Percentiles rank a stretch among this genome's conserved stretches.
These are phyloP conservation scores for Drosophila mulleri DNA, from an alignment of 2,888 invertebrate genomes.

Conservation along the genomic window DNA sequence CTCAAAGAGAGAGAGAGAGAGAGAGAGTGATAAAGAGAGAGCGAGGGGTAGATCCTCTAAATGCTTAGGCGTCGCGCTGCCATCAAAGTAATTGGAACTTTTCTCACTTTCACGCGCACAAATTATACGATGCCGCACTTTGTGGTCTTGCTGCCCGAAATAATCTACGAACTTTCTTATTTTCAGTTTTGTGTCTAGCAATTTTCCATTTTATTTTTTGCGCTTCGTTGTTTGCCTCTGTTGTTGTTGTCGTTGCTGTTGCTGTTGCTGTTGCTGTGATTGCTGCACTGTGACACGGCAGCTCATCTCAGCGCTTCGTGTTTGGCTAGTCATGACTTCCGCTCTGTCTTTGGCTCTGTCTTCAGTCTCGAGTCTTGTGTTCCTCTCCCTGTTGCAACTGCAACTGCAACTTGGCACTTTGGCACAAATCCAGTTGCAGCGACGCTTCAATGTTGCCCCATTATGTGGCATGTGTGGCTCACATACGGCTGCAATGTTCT, in stretches of 20 bases:
- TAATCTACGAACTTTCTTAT: constrained; percentile 80
- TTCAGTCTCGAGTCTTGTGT: constrained; percentile 16
- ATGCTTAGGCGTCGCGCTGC: constrained; percentile 57
- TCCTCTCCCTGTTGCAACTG: constrained; percentile 26
- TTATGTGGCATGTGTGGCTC: constrained; percentile 75
- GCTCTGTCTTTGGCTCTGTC: constrained; percentile 65
- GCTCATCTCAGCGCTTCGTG: constrained; percentile 75
- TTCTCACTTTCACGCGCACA: constrained; percentile 84
- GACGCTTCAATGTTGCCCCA: constrained; percentile 58
- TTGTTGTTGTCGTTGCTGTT: constrained; percentile 10
- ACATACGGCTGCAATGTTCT: constrained; percentile 66
- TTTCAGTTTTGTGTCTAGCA: constrained; percentile 47
- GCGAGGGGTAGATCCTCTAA: constrained; percentile 34
- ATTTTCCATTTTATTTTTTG: constrained; percentile 33
- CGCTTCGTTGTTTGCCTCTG: constrained; percentile 18
- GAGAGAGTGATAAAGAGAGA: not conserved
- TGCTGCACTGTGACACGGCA: constrained; percentile 62
- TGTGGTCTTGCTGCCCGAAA: constrained; percentile 71
- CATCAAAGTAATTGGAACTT: constrained; percentile 83
- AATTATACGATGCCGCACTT: constrained; percentile 70
- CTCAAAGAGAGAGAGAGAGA: not conserved
- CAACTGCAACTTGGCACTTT: constrained; percentile 56
- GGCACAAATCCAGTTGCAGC: constrained; percentile 66
- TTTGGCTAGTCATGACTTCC: constrained; percentile 81
- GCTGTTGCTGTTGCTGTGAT: constrained; percentile 37